Conservation (phyloP, 2,113 vertebrate species). For the Prionailurus viverrinus region DNA sequence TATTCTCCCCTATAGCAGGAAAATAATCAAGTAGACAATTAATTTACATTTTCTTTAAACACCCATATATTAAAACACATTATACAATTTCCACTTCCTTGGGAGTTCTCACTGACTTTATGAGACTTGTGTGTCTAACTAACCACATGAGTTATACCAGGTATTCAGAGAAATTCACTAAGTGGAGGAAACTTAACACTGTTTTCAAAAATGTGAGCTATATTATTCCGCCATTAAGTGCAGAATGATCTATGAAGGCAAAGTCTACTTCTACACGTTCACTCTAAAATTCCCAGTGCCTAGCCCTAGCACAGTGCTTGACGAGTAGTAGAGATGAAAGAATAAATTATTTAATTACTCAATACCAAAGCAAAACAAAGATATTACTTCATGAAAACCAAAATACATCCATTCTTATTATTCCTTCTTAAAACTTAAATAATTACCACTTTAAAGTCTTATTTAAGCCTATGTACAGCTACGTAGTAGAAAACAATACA, state of each 20-base stretch:
- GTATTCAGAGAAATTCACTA: slow-evolving; percentile 47
- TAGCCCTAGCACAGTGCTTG: background rate
- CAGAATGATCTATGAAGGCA: background rate
- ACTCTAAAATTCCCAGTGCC: background rate
- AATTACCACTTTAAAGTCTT: background rate
- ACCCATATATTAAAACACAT: background rate
- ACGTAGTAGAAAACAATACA: background rate
- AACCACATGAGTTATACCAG: background rate
- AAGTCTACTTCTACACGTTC: background rate
- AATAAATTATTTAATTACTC: slow-evolving; percentile 8
- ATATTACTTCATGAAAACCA: background rate
- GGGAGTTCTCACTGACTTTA: background rate
- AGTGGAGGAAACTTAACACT: background rate
- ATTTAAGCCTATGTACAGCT: background rate
- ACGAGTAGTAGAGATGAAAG: background rate
- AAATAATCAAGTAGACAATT: slow-evolving; percentile 67
- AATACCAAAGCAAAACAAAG: background rate
- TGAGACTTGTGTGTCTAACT: background rate
- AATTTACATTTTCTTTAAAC: slow-evolving; percentile 53
- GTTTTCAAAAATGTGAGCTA: background rate
- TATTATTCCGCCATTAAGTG: background rate
- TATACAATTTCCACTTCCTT: slow-evolving; percentile 40
- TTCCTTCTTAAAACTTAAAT: slow-evolving; percentile 37
- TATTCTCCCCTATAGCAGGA: slow-evolving; percentile 59
- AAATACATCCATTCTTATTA: background rate